phyloP scores from a whole-genome alignment of 2,113 vertebrate species.

The Myiozetetes cayanensis region DNA sequence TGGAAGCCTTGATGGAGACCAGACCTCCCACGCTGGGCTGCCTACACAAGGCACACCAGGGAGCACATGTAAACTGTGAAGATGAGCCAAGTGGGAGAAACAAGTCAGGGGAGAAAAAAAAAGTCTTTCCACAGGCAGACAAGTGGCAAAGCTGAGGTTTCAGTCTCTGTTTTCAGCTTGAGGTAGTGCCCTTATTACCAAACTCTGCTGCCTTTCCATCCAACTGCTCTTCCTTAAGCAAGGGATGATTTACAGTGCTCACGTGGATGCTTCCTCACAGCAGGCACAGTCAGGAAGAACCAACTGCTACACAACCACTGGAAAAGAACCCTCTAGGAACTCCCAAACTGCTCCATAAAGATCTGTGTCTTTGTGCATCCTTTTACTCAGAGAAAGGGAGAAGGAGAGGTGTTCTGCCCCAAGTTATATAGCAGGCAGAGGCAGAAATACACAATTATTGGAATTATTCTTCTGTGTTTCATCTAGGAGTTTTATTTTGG shows the following conservation, averaged over 20 bases:
- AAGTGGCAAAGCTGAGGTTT: neutral
- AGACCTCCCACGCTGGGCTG: neutral
- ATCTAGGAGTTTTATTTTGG: neutral
- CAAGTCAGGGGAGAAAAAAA: neutral
- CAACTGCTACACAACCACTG: neutral
- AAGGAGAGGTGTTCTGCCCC: neutral
- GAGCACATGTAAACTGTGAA: rapidly evolving
- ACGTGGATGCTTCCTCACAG: neutral
- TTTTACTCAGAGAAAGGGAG: neutral
- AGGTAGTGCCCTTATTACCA: too few species aligned
- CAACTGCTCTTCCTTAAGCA: neutral
- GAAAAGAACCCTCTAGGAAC: neutral
- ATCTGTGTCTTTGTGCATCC: neutral
- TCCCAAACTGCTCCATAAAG: neutral
- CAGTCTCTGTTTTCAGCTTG: neutral
- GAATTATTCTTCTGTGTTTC: neutral
- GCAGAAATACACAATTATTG: neutral
- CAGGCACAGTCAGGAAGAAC: neutral
- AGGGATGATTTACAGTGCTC: neutral
- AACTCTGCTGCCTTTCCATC: neutral
- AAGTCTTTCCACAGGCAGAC: neutral
- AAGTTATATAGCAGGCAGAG: neutral
- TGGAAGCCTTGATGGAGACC: neutral
- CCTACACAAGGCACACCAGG: neutral
- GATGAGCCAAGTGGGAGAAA: neutral